These are phyloP conservation scores for Xiphias gladius DNA, from an alignment of 2,113 vertebrate genomes.

Conservation along the genomic window DNA sequence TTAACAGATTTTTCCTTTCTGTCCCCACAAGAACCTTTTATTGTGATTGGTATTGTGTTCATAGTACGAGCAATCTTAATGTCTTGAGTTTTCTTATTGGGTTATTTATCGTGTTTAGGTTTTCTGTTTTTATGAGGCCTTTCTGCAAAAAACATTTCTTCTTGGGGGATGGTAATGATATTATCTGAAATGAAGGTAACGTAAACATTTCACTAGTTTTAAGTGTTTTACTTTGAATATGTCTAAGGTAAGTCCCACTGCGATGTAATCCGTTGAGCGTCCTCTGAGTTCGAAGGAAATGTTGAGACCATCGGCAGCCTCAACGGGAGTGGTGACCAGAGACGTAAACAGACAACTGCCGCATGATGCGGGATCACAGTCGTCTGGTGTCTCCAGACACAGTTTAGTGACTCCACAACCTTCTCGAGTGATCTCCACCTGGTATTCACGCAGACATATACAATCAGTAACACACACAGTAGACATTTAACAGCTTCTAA, in stretches of 20 bases:
- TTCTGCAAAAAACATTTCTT: too few species aligned
- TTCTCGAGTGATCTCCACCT: constrained; percentile 46
- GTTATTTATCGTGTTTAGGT: too few species aligned
- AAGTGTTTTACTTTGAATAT: constrained; percentile 16
- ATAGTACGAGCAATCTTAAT: too few species aligned
- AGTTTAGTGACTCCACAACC: constrained; percentile 32
- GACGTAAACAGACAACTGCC: constrained; percentile 59
- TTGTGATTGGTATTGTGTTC: too few species aligned
- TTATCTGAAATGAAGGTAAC: too few species aligned
- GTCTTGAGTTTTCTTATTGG: too few species aligned
- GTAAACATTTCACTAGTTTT: background rate
- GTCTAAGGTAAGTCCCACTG: constrained; percentile 4
- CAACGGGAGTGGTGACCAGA: accelerated
- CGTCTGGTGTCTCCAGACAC: background rate
- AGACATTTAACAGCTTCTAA: too few species aligned
- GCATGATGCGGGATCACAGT: constrained; percentile 56
- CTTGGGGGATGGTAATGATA: background rate
- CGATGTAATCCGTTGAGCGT: constrained; percentile 44
- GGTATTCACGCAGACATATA: background rate
- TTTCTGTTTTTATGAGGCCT: too few species aligned
- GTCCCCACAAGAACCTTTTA: too few species aligned
- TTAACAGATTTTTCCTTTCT: too few species aligned
- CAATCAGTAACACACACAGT: background rate
- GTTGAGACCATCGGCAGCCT: accelerated
- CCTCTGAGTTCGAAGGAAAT: constrained; percentile 53